These are phyloP conservation scores for Anorthoa munda DNA, from an alignment of 2,888 invertebrate genomes.

Conservation along the genomic window DNA sequence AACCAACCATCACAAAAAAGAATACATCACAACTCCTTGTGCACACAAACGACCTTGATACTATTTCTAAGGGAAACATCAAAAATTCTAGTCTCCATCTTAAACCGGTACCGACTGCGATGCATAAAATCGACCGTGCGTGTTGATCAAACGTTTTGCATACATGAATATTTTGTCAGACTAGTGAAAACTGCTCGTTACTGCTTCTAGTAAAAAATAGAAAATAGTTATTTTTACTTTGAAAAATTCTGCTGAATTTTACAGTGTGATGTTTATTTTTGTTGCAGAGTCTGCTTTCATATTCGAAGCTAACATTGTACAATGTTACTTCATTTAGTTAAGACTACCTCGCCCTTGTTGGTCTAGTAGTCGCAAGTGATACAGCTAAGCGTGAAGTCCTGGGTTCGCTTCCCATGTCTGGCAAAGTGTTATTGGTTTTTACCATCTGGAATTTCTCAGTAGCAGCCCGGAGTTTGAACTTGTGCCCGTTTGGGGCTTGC, in stretches of 20 bases:
- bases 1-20: not conserved
- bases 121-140: constrained; percentile 53
- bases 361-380: not conserved
- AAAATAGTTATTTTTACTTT: constrained; percentile 3
- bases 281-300: constrained; percentile 3
- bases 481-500: not conserved
- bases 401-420: not conserved
- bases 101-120: constrained; percentile 31
- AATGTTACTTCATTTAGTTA: too few relatives aligned
- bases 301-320: not conserved
- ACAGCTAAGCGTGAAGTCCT: not conserved
- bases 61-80: constrained; percentile 37
- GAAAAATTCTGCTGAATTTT: constrained; percentile 26
- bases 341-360: not conserved
- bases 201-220: constrained; percentile 25
- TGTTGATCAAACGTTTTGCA: constrained; percentile 63
- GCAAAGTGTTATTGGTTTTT: not conserved
- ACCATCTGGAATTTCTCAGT: not conserved
- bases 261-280: constrained; percentile 17
- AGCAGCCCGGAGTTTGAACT: not conserved
- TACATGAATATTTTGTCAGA: constrained; percentile 61
- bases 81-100: constrained; percentile 12
- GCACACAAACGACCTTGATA: constrained; percentile 30
- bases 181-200: constrained; percentile 38
- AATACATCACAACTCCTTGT: not conserved